phyloP scores from a whole-genome alignment of 2,797 vertebrate species.

The Sarcoramphus papa region DNA sequence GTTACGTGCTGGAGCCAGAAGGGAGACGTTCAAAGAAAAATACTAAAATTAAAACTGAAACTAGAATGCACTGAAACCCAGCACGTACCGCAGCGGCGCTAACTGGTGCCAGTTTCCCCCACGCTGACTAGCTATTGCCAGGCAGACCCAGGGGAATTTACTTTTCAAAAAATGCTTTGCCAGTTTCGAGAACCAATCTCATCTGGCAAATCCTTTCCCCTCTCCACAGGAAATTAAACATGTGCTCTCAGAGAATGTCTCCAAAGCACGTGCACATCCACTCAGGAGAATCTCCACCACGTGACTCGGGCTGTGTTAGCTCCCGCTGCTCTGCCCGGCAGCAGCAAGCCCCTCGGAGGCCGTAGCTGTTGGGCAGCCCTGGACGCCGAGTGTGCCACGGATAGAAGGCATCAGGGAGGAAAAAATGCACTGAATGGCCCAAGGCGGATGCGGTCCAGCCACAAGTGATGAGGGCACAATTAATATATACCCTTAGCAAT shows the following conservation, averaged over 20 bases:
- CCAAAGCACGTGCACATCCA: accelerated
- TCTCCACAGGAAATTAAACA: background rate
- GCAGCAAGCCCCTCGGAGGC: background rate
- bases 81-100: accelerated
- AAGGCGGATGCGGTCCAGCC: background rate
- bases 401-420: background rate
- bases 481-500: background rate
- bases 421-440: background rate
- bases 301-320: accelerated
- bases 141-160: background rate
- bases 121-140: accelerated
- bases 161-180: background rate
- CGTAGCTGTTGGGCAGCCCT: background rate
- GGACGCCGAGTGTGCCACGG: accelerated
- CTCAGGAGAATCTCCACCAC: accelerated
- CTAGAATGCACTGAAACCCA: background rate
- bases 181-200: background rate
- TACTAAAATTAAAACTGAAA: background rate
- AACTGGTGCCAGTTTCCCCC: background rate
- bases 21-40: background rate
- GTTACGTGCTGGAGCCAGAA: background rate
- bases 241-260: accelerated
- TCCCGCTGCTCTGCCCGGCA: background rate
- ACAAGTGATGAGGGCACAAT: no score
- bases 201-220: background rate